Base-by-base conservation (phyloP, 2,888 invertebrate genomes). In the Melanostoma mellinum region DNA sequence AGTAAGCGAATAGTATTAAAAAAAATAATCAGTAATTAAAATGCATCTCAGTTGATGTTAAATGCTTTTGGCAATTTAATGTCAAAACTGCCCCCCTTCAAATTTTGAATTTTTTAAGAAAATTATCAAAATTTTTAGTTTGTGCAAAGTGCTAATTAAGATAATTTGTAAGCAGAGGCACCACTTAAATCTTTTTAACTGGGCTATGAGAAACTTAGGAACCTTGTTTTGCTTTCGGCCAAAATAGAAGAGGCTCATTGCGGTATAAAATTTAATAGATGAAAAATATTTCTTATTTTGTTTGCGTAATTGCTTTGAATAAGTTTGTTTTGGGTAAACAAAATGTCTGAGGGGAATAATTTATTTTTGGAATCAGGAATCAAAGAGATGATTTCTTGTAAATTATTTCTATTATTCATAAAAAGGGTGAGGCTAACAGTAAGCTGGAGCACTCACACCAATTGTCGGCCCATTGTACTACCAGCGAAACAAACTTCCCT, bases 131-230 rank as follows among this genome's bases (percentile, higher is more conserved):
- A 38, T 40, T 30, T 56, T 8, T 9, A 42, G 1, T 42, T 42
- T 3, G 20, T 20, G 42, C 42, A 32, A 32, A 9, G 40, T 20
- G 38, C 2, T 56, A 40, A 56, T 9, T 40, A 33, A 9, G 5
- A 5, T 32, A 58, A 58, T 58, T 58, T 42, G 32, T 58, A 58
- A 40, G 32, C 40, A 56, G 20, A 56, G 35, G 56, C n/a, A 40
- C 40, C n/a, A 35, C 4, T 56, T 40, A 5, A 38, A 20, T 4
- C 4, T 9, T 42, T 32, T 30, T 20, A 38, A 40, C 40, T 56
- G 20, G 10, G 42, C 32, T 42, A 42, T 58, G 58, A n/a, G 42
- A 58, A 58, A 58, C 40, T 58, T 4, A 42, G 32, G 40, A 42
- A 42, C 42, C 56, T 56, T 20, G 3, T 32, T 32, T 32, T 30